These are phyloP conservation scores for Auanema freiburgensis DNA, from an alignment of 2,888 invertebrate species.

Conservation along the genomic window DNA sequence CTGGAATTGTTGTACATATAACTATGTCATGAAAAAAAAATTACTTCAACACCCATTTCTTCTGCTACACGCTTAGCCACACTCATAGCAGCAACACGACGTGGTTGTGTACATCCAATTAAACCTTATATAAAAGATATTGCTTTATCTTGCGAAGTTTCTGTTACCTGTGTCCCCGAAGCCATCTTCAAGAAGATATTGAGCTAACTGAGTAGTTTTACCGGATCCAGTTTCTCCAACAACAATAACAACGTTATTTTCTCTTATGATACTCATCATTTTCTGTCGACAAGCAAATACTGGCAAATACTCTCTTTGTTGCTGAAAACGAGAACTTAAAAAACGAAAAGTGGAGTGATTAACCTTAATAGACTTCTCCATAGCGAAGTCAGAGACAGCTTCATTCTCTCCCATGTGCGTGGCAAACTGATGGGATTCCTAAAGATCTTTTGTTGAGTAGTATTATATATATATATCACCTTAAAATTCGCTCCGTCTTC, in stretches of 20 bases:
- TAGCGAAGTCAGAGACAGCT: constrained; percentile 79
- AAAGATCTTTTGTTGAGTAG: constrained; percentile 72
- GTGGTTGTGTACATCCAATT: constrained; percentile 96
- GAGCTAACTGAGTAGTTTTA: constrained; percentile 81
- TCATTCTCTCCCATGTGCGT: constrained; percentile 77
- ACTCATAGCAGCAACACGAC: constrained; percentile 95
- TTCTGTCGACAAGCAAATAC: constrained; percentile 94
- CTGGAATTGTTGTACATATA: constrained; percentile 14
- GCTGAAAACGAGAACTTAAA: constrained; percentile 64
- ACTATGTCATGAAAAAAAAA: background rate
- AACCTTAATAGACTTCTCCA: constrained; percentile 73
- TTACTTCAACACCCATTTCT: constrained; percentile 83
- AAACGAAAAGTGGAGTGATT: background rate
- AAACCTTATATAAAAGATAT: constrained; percentile 69
- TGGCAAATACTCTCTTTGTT: constrained; percentile 88
- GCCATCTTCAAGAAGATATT: constrained; percentile 82
- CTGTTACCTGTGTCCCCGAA: constrained; percentile 66
- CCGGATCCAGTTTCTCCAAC: constrained; percentile 76
- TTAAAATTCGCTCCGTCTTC: constrained; percentile 36
- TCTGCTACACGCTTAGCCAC: constrained; percentile 98
- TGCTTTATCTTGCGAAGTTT: background rate
- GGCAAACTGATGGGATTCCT: constrained; percentile 92
- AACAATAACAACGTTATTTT: constrained; percentile 70
- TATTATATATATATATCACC: background rate
- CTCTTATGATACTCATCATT: constrained; percentile 67